Evolutionary conservation across 2,113 vertebrate species (phyloP).

Genomic region (Empidonax traillii): DNA sequence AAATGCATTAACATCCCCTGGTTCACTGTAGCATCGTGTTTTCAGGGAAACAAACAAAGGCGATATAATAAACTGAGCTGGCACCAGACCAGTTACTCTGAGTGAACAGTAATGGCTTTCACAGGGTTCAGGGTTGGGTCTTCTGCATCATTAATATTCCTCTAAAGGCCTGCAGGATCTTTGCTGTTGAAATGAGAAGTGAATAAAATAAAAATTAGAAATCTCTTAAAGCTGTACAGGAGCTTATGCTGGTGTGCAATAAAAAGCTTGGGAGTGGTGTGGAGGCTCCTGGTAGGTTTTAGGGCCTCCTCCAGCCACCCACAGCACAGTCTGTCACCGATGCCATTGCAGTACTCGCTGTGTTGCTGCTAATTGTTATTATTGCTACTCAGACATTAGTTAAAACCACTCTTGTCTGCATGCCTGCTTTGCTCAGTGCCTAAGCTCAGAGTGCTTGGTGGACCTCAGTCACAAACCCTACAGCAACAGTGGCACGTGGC

Average conservation of each 20-base stretch:
- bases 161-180: not conserved
- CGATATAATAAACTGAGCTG: not conserved
- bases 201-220: not conserved
- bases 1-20: not conserved
- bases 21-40: not conserved
- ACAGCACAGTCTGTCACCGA: not conserved
- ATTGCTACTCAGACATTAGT: fast-evolving
- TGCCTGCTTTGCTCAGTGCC: not conserved
- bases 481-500: fast-evolving
- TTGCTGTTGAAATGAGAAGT: not conserved
- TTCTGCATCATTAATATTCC: not conserved
- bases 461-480: fast-evolving
- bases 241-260: not conserved
- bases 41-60: conserved; percentile 28
- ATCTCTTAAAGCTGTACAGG: not conserved
- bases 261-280: not conserved
- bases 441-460: fast-evolving
- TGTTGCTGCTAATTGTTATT: fast-evolving
- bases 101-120: not conserved
- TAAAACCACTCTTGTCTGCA: not conserved
- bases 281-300: not conserved
- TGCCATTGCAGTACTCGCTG: not conserved
- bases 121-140: not conserved
- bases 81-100: not conserved
- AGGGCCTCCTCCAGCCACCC: not conserved